Conservation (phyloP, 1,140 invertebrate genomes). For the Drosophila prosaltans region DNA sequence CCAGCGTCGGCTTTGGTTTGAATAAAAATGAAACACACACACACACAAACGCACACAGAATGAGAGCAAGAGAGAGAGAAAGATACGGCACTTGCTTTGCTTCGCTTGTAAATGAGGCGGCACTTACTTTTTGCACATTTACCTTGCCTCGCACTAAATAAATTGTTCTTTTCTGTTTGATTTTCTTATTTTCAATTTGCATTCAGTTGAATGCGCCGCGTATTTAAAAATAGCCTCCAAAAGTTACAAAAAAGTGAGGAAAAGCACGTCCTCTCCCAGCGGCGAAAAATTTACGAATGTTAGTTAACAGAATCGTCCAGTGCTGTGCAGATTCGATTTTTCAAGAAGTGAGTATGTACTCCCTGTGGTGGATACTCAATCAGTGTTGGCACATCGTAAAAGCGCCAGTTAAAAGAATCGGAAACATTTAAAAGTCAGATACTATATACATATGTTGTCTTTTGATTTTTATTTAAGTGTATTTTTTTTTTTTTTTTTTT, state of each 20-base stretch:
- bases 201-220: slow-evolving; percentile 34
- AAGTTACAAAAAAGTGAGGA: slow-evolving; percentile 7
- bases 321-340: too few species aligned
- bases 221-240: slow-evolving; percentile 58
- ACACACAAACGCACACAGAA: slow-evolving; percentile 22
- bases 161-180: slow-evolving; percentile 19
- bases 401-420: too few species aligned
- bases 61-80: background rate
- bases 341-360: too few species aligned
- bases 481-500: too few species aligned
- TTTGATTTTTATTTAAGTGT: too few species aligned
- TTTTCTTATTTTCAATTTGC: slow-evolving; percentile 21
- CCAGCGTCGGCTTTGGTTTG: slow-evolving; percentile 25
- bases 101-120: slow-evolving; percentile 19
- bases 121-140: slow-evolving; percentile 59
- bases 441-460: too few species aligned
- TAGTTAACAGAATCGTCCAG: slow-evolving; percentile 2
- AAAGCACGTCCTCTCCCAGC: slow-evolving; percentile 43
- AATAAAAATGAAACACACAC: slow-evolving; percentile 29
- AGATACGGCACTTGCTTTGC: background rate
- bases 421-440: too few species aligned
- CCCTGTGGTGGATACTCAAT: too few species aligned
- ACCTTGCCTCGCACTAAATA: slow-evolving; percentile 32
- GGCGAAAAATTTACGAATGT: slow-evolving; percentile 45
- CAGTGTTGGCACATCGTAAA: too few species aligned